Base-by-base conservation (phyloP, 2,113 vertebrate species). In the Oryzias woworae region DNA sequence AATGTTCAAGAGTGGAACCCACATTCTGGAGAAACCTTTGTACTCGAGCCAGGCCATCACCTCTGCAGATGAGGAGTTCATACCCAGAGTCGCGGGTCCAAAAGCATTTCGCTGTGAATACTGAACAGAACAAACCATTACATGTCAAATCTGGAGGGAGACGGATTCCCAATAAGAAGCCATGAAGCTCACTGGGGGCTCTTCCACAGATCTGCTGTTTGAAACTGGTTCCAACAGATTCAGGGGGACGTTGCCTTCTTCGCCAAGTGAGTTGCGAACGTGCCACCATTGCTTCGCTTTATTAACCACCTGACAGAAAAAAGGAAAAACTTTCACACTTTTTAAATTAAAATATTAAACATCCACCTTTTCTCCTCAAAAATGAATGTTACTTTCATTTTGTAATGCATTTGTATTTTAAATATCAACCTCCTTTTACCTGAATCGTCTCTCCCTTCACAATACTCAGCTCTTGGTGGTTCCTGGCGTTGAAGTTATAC, bases 241-340 rank as follows among this genome's bases (percentile, higher is more conserved):
- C 66, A 88, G 91, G 18, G 97, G 96, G 55, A 99, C 84, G 20
- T 93, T 89, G 0, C 97, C 97, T 26, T 87, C 87, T 44, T 87
- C 73, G 0, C 85, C 76, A 0, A 0, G 41, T 6, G 3, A 3
- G 26, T 95, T 95, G 57, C 92, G 89, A 69, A 97, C 94, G 48
- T 92, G 89, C 94, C 95, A 98, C 97, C 96, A 97, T 48, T 94
- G 94, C 69, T 82, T 94, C 50, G 86, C 85, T 62, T 91, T 90
- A 75, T 96, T 89, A 71, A 96, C 68, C 45, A 98, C 91, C 97
- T 98, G 71, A 36, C 15, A 23, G 48, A 58, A 44, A 50, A 36
- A 18, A 22, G 6, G 15, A 55, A 18, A 42, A 10, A 18, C 5
- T 20, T 47, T 2, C 13, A 45, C 13, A 16, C 16, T 48, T 12